phyloP scores from a whole-genome alignment of 2,797 vertebrate genomes.

The Gymnothorax javanicus region DNA sequence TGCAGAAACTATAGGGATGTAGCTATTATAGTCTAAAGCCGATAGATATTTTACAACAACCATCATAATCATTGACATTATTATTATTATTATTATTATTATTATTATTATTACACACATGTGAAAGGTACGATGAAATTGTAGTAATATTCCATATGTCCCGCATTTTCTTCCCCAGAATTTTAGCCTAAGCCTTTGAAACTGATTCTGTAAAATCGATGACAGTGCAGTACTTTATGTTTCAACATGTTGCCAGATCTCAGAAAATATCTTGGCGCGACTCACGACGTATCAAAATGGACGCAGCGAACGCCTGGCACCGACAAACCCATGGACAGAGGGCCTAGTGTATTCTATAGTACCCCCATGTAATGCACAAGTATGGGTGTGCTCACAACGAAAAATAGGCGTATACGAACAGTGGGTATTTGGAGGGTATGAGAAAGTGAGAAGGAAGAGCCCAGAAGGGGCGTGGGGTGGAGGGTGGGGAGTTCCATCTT shows the following conservation, averaged over 20 bases:
- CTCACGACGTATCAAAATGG: not conserved
- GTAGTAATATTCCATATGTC: not conserved
- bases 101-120: not conserved
- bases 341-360: not conserved
- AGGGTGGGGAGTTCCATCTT: not conserved
- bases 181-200: not conserved
- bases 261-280: not conserved
- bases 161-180: not conserved
- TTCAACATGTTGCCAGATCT: not conserved
- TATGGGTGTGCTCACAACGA: not conserved
- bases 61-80: not conserved
- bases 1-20: not conserved
- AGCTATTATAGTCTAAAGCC: too few species aligned
- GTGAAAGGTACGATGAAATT: not conserved
- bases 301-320: not conserved
- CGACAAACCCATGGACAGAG: not conserved
- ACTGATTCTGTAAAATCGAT: not conserved
- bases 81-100: not conserved
- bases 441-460: not conserved
- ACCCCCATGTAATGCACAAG: not conserved
- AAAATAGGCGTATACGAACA: not conserved
- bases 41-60: not conserved
- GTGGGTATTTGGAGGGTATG: not conserved
- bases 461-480: slow-evolving; percentile 9
- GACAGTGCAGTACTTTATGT: not conserved